Base-by-base conservation (phyloP, 2,888 invertebrate species). In the Stenotaenia linearis region DNA sequence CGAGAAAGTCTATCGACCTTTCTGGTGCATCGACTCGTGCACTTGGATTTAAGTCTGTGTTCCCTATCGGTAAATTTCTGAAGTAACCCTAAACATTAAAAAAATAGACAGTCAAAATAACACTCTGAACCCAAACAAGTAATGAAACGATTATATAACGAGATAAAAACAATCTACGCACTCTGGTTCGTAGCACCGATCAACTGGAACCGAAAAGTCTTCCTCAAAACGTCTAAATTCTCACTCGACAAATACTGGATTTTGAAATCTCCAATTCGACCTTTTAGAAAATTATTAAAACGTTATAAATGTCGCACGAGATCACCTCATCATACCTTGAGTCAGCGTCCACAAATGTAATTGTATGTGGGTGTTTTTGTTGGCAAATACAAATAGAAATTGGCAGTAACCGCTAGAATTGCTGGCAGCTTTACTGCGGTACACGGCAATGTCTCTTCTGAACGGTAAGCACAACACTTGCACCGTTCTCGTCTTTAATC, bases 341-440 rank as follows among this genome's bases (percentile, higher is more conserved):
- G 61, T 61, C 61, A 61, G 61, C 23, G 61, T 61, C 61, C 61
- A 61, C 25, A 61, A 61, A 61, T 61, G 61, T 23, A 61, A 61
- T 15, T 61, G 61, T 25, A 61, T 25, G 61, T 61, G 61, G 61
- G 21, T 25, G 61, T 61, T 61, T 61, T 61, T 61, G 61, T 61
- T 61, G 61, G 69, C 69, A 25, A 69, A 69, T 69, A 69, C 69
- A 69, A 69, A 69, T 69, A 69, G 69, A 69, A 69, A 69, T 69
- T 69, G 69, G 69, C 69, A 69, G 69, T 69, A 69, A 28, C 69
- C 69, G 28, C 69, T 69, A 10, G 69, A 69, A 28, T 69, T 69
- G 69, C 69, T 69, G 69, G 69, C 69, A 69, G 69, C 69, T 69
- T 69, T 25, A 69, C 69, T 69, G 28, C 69, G 69, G 69, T 69